A percentile compares a stretch with the other conserved stretches of the same genome.
Evolutionary conservation across 2,888 invertebrate species (phyloP).

Genomic region (Mycalesis mineus): DNA sequence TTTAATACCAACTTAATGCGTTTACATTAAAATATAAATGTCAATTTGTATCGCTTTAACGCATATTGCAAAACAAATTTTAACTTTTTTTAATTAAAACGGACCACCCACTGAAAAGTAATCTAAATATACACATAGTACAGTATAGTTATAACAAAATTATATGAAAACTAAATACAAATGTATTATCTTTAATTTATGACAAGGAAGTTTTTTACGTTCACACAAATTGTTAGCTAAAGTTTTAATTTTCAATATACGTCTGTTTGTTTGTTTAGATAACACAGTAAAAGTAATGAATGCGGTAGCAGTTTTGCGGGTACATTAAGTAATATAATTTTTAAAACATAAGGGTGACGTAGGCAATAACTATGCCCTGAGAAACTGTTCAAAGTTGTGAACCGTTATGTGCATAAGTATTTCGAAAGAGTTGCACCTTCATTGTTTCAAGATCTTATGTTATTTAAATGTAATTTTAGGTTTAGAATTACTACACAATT

Average conservation of each 20-base stretch:
- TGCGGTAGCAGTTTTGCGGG: neutral
- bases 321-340: neutral
- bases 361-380: neutral
- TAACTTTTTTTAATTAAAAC: constrained; percentile 6
- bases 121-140: neutral
- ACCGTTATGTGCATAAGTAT: neutral
- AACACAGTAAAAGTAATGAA: no score
- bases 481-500: no score
- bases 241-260: no score
- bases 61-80: constrained; percentile 15
- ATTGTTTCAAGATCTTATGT: no score
- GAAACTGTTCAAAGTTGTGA: neutral
- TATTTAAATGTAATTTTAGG: no score
- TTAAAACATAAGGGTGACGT: neutral
- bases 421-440: neutral
- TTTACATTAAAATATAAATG: constrained; percentile 44
- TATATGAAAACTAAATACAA: no score
- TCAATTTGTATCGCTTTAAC: constrained; percentile 28
- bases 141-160: no score
- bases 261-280: no score
- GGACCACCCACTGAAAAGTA: constrained; percentile 4
- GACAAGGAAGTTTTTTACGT: no score
- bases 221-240: no score
- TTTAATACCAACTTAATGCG: constrained; percentile 46
- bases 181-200: no score